Base-by-base conservation (phyloP, 2,113 vertebrate genomes). In the Notothenia coriiceps region DNA sequence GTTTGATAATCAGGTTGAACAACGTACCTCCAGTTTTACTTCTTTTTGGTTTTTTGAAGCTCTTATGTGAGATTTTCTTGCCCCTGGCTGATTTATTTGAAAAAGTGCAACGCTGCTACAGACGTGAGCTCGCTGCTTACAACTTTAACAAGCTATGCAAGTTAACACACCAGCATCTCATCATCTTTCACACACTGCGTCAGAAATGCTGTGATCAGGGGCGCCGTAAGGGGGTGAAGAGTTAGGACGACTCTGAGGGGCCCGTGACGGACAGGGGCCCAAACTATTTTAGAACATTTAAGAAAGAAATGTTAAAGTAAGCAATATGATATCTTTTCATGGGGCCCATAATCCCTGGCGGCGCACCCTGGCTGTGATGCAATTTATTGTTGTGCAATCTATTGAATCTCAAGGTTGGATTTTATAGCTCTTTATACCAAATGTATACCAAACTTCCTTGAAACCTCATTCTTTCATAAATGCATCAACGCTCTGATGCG, bases 321-420 rank as follows among this genome's bases (percentile, higher is more conserved):
- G 22, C 22, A 22, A 22, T 22, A 1, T 22, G 22, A 22, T 22
- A 22, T 22, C 22, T 22, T 22, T 22, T 22, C 22, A 22, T 22
- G 22, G 1, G 22, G 22, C 22, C 22, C 22, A 22, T 22, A 22
- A 22, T 22, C 22, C 22, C 22, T 22, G 22, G 22, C 22, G 22
- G 22, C 22, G 22, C 22, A 1, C 22, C 22, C 22, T 22, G 22
- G 47, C 49, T 14, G n/a, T 55, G 13, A 17, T 43, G 40, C 40
- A 2, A 4, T 44, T 70, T 57, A 12, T 20, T 46, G 8, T 22
- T n/a, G 44, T 70, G 54, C 51, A 60, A 54, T 71, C 40, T 35
- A 22, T 74, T 59, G n/a, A 75, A 54, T 60, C 57, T 82, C 44
- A 22, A 79, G 61, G 61, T 77, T 73, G n/a, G 44, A 75, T 68